Percentiles rank a stretch among this genome's conserved stretches.
These are phyloP conservation scores for Sander vitreus DNA, from an alignment of 2,113 vertebrate genomes.

Conservation along the genomic window DNA sequence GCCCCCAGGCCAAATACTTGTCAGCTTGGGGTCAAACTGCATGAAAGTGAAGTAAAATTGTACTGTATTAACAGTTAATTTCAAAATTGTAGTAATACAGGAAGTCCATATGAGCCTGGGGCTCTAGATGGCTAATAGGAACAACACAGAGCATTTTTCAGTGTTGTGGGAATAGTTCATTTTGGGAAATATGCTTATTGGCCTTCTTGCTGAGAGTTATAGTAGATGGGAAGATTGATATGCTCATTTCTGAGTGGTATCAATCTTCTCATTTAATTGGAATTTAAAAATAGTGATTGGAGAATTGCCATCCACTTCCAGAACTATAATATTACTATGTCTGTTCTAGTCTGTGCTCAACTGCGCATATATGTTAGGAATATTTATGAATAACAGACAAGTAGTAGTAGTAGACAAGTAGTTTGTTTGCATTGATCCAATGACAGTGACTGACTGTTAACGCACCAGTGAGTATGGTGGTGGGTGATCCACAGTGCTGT, in stretches of 20 bases:
- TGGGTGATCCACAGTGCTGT: slow-evolving; percentile 67
- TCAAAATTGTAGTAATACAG: neutral
- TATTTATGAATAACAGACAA: neutral
- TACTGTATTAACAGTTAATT: neutral
- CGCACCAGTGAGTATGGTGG: slow-evolving; percentile 74
- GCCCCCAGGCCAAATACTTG: neutral
- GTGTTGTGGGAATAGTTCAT: neutral
- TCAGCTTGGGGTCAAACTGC: slow-evolving; percentile 72
- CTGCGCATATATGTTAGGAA: neutral
- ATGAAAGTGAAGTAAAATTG: slow-evolving; percentile 11
- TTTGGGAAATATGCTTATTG: neutral
- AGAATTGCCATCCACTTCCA: neutral
- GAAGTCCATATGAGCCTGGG: neutral
- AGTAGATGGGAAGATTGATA: neutral
- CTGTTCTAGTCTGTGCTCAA: neutral
- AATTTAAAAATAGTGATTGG: neutral
- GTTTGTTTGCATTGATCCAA: neutral
- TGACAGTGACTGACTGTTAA: neutral
- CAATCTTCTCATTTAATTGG: neutral
- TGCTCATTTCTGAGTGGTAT: neutral
- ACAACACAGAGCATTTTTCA: neutral
- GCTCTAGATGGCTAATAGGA: neutral
- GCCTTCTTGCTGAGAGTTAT: neutral
- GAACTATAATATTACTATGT: neutral
- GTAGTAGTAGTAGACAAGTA: neutral